phyloP scores from a whole-genome alignment of 2,888 invertebrate genomes.

The Eupithecia subfuscata region DNA sequence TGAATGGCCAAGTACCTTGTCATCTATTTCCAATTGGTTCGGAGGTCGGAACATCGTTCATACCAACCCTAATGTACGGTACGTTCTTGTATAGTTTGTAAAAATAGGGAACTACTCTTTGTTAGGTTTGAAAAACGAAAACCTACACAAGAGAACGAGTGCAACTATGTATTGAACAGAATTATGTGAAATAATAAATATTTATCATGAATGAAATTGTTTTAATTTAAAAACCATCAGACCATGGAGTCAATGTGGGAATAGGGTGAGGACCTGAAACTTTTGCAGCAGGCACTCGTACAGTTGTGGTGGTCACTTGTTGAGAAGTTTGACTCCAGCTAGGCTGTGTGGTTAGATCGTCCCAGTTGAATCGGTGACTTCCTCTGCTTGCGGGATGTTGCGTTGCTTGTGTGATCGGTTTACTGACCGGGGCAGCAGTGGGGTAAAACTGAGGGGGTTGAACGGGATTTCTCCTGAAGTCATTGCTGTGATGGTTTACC shows the following conservation, averaged over 20 bases:
- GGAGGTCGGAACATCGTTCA: slow-evolving; percentile 10
- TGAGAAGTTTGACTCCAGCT: slow-evolving; percentile 23
- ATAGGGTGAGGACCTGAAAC: slow-evolving; percentile 48
- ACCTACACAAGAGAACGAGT: background rate
- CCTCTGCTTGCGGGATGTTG: slow-evolving; percentile 45
- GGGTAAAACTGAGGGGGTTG: background rate
- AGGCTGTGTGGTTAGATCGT: slow-evolving; percentile 40
- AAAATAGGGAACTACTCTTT: background rate
- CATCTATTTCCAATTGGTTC: slow-evolving; percentile 26
- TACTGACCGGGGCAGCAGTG: slow-evolving; percentile 4
- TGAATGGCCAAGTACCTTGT: slow-evolving; percentile 20
- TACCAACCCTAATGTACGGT: slow-evolving; percentile 22
- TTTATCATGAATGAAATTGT: background rate
- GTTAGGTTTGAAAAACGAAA: background rate
- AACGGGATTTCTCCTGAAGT: slow-evolving; percentile 8
- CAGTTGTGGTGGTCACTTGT: slow-evolving; percentile 18
- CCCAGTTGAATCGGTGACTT: slow-evolving; percentile 54
- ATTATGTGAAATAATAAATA: background rate
- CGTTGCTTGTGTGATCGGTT: background rate
- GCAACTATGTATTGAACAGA: background rate
- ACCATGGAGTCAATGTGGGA: slow-evolving; percentile 63
- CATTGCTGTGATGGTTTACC: slow-evolving; percentile 4
- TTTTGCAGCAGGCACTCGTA: slow-evolving; percentile 7
- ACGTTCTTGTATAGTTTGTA: slow-evolving; percentile 17
- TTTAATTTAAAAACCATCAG: slow-evolving; percentile 56